A percentile compares a stretch with the other conserved stretches of the same genome.
phyloP scores from a whole-genome alignment of 1,140 invertebrate genomes.

The Pseudomyrmex concolor region DNA sequence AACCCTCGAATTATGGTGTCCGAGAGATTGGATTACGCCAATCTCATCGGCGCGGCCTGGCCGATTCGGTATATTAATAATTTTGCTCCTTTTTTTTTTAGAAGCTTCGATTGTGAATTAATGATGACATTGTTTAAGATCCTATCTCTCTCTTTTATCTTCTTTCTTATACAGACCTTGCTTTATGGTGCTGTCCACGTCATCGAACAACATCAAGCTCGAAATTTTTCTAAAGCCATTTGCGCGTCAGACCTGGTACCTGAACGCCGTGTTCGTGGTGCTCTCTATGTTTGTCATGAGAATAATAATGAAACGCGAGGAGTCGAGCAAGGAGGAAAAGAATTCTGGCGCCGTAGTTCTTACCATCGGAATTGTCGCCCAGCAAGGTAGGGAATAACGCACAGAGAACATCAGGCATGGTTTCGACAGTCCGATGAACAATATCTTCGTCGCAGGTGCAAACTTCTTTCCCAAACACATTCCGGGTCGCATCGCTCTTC shows the following conservation, averaged over 20 bases:
- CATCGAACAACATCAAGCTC: constrained; percentile 68
- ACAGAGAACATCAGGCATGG: not conserved
- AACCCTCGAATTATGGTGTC: constrained; percentile 71
- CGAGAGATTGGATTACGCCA: constrained; percentile 64
- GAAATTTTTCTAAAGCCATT: constrained; percentile 74
- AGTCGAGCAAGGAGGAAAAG: constrained; percentile 44
- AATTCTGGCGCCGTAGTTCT: constrained; percentile 64
- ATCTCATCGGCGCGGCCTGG: constrained; percentile 68
- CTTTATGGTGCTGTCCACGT: constrained; percentile 72
- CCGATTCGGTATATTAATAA: constrained; percentile 62
- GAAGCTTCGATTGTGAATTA: not conserved
- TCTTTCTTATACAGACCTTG: constrained; percentile 66
- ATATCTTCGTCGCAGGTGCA: constrained; percentile 59
- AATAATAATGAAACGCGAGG: constrained; percentile 68
- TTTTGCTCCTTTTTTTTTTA: not conserved
- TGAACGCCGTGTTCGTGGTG: constrained; percentile 41
- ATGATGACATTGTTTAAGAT: too few species aligned
- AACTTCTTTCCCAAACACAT: constrained; percentile 64
- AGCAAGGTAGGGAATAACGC: constrained; percentile 70
- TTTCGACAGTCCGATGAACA: not conserved
- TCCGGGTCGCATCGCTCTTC: constrained; percentile 71
- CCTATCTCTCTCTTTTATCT: too few species aligned
- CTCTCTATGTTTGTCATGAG: constrained; percentile 65
- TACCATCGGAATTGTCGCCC: constrained; percentile 71
- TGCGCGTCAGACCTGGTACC: constrained; percentile 67